Evolutionary conservation across 2,113 vertebrate genomes (phyloP), one percentile per base, ranked within the genome.

Genomic region (Hippoglossus stenolepis): DNA sequence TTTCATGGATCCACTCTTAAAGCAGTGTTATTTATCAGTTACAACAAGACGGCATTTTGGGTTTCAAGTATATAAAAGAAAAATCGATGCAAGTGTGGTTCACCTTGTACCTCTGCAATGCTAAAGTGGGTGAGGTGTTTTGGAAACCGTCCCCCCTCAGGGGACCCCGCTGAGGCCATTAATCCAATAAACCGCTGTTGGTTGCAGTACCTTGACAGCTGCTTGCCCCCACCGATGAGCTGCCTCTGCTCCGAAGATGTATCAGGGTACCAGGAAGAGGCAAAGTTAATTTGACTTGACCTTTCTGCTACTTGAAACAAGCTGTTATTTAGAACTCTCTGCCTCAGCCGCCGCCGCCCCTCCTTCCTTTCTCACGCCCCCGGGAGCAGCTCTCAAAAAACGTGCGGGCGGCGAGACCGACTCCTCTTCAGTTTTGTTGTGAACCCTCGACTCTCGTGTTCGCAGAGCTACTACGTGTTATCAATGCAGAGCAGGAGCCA

Each of bases 231-330:
- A 35, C 76, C 79, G 62, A 83, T 83, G 81, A 89, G 69, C 51
- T 73, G 62, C 31, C 26, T 75, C 61, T 74, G 61, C 70, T 74
- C 45, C 71, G 64, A 68, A 69, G 83, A 83, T 72, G 67, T 65
- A 65, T 59, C 23, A 51, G 26, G 24, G 13, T 70, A 31, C 21
- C n/a, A 18, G 11, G 65, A 65, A 77, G 64, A 82, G 67, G 65
- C 9, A 75, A 84, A 75, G 79, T 86, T 89, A 38, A 88, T 88
- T 80, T 77, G 57, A 75, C 53, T 81, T 86, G 79, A 89, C 85
- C 85, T 85, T 70, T 90, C 13, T 59, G 66, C 18, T 61, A n/a
- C 57, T 73, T 76, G 53, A 82, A 90, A 84, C 78, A 83, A 68
- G 78, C 70, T 80, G 68, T 83, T 82, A 74, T 77, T 84, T 87